Percentiles rank a stretch among this genome's conserved stretches.
Conservation (phyloP, 2,888 invertebrate species). For the Caenorhabditis sulstoni region DNA sequence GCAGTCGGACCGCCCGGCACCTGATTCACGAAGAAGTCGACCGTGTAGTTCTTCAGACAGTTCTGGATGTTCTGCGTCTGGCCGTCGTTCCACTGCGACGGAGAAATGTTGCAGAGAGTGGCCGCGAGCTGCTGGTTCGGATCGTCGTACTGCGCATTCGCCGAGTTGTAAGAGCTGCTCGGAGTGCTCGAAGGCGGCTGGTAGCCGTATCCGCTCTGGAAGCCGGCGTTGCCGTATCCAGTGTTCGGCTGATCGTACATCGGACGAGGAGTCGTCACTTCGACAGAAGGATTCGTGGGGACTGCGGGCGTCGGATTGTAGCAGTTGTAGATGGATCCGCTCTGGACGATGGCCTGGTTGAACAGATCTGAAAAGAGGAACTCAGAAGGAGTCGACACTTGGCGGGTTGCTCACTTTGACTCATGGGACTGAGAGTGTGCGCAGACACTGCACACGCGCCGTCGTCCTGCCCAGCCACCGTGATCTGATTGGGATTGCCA, state of each 20-base stretch:
- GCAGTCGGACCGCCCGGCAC: constrained; percentile 59
- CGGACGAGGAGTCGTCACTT: constrained; percentile 36
- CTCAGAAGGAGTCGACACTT: not conserved
- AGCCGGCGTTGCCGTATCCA: constrained; percentile 41
- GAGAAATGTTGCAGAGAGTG: constrained; percentile 67
- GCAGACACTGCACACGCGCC: constrained; percentile 74
- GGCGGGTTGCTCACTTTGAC: constrained; percentile 63
- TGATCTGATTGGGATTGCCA: constrained; percentile 75
- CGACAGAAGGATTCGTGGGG: constrained; percentile 35
- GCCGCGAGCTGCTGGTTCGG: constrained; percentile 64
- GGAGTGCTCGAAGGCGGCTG: constrained; percentile 36
- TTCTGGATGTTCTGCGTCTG: constrained; percentile 60
- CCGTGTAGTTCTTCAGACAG: constrained; percentile 71
- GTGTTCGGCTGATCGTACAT: constrained; percentile 56
- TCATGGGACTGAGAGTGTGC: constrained; percentile 69
- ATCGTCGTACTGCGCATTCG: constrained; percentile 57
- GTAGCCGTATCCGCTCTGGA: constrained; percentile 29
- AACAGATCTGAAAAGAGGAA: constrained; percentile 73
- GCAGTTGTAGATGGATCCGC: constrained; percentile 71
- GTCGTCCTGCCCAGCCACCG: constrained; percentile 74
- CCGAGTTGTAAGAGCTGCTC: constrained; percentile 42
- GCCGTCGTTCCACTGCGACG: constrained; percentile 63
- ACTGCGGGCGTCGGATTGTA: constrained; percentile 66
- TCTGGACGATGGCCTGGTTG: constrained; percentile 74
- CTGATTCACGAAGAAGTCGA: constrained; percentile 69